Evolutionary conservation across 2,113 vertebrate genomes (phyloP).

Genomic region (Campylorhamphus procurvoides): DNA sequence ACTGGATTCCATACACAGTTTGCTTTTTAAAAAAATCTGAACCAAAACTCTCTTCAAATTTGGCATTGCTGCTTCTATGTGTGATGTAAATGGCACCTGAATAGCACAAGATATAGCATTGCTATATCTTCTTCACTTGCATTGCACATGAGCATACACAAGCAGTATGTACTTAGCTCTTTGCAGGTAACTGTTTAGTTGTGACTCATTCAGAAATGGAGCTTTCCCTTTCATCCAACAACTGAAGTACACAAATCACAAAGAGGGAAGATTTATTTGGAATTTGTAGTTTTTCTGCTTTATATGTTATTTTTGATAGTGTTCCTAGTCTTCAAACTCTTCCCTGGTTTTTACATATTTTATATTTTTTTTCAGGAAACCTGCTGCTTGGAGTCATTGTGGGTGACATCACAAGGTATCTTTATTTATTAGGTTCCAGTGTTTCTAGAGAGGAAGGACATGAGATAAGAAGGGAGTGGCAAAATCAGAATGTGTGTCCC

Average conservation of each 20-base stretch:
- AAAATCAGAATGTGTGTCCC: not conserved
- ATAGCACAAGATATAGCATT: not conserved
- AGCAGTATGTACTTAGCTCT: not conserved
- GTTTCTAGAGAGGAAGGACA: conserved; percentile 1
- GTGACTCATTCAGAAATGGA: not conserved
- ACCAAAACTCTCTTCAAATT: not conserved
- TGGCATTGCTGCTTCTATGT: not conserved
- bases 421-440: not conserved
- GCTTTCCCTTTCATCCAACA: not conserved
- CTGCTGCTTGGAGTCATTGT: not conserved
- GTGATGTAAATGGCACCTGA: not conserved
- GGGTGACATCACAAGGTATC: not conserved
- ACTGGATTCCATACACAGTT: not conserved
- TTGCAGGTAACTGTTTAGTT: not conserved
- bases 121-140: not conserved
- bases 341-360: not conserved
- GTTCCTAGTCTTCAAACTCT: not conserved
- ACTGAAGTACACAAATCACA: not conserved
- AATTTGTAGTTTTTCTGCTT: not conserved
- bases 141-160: not conserved
- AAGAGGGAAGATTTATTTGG: not conserved
- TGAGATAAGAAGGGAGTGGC: not conserved
- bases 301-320: not conserved
- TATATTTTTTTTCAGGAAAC: not conserved
- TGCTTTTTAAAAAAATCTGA: not conserved